Evolutionary conservation across 2,113 vertebrate species (phyloP).

Genomic region (Prunella himalayana): DNA sequence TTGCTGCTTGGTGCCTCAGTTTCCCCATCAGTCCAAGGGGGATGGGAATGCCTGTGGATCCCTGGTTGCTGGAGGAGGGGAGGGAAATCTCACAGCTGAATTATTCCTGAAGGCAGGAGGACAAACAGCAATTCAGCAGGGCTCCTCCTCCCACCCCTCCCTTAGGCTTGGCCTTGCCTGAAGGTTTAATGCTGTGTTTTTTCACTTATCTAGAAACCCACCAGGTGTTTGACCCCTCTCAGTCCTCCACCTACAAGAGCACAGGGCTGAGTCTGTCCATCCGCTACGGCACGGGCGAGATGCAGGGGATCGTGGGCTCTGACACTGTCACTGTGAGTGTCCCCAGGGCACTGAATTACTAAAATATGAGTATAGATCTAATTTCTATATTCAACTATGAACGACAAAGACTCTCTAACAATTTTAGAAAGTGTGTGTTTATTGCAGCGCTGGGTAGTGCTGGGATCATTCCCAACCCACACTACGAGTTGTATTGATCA

Average conservation of each 20-base stretch:
- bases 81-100: not conserved
- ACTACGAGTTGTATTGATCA: no score
- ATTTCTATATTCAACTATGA: no score
- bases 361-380: no score
- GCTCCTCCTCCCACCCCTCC: not conserved
- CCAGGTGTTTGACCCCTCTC: slow-evolving; percentile 32
- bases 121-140: not conserved
- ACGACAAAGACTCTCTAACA: no score
- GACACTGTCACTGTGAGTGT: slow-evolving; percentile 63
- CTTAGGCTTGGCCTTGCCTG: not conserved
- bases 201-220: slow-evolving; percentile 55
- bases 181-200: not conserved
- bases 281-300: slow-evolving; percentile 49
- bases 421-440: no score
- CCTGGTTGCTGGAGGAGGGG: not conserved
- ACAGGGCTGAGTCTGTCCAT: slow-evolving; percentile 38
- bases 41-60: not conserved
- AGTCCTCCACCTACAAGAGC: slow-evolving; percentile 67
- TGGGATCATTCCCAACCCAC: no score
- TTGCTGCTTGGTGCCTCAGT: not conserved
- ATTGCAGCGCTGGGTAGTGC: no score
- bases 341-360: not conserved
- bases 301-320: slow-evolving; percentile 53
- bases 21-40: not conserved
- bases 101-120: not conserved